Percentiles rank a stretch among this genome's conserved stretches.
These are phyloP conservation scores for Etheostoma cragini DNA, from an alignment of 2,113 vertebrate genomes.

Conservation along the genomic window DNA sequence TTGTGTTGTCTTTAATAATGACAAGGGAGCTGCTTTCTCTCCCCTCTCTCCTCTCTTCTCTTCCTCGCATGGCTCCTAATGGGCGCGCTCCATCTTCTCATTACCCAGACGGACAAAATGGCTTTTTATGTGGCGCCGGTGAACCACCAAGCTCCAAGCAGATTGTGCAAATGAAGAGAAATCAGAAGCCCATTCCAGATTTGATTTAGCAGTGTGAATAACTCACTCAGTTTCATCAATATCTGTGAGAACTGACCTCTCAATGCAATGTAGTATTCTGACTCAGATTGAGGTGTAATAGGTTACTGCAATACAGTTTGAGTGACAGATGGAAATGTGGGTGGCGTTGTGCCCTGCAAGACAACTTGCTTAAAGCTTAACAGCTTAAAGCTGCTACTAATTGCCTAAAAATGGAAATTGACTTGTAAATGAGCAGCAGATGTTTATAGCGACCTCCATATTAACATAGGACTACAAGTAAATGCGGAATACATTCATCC, in stretches of 20 bases:
- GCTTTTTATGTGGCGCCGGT: slow-evolving; percentile 65
- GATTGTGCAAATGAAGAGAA: slow-evolving; percentile 71
- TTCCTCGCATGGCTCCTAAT: slow-evolving; percentile 72
- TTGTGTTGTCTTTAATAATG: slow-evolving; percentile 69
- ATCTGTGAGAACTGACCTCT: slow-evolving; percentile 23
- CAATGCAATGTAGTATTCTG: slow-evolving; percentile 3
- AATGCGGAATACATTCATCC: slow-evolving; percentile 12
- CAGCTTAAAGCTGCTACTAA: slow-evolving; percentile 60
- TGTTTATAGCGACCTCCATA: slow-evolving; percentile 45
- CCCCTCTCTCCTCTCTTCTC: slow-evolving; percentile 22
- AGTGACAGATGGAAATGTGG: slow-evolving; percentile 53
- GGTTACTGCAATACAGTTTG: background rate
- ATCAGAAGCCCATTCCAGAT: slow-evolving; percentile 47
- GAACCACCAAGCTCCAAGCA: slow-evolving; percentile 50
- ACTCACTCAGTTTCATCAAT: slow-evolving; percentile 20
- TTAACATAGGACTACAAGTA: slow-evolving; percentile 13
- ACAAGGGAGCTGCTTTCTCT: slow-evolving; percentile 28
- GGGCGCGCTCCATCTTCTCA: slow-evolving; percentile 72
- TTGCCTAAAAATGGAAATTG: slow-evolving; percentile 61
- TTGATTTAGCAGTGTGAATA: slow-evolving; percentile 37
- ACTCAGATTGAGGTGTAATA: slow-evolving; percentile 10
- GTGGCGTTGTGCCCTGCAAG: slow-evolving; percentile 18
- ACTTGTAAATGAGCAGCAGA: slow-evolving; percentile 52
- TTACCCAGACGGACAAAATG: slow-evolving; percentile 77
- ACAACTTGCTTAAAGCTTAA: slow-evolving; percentile 1